phyloP scores from a whole-genome alignment of 2,113 vertebrate species.

The Tapirus terrestris region DNA sequence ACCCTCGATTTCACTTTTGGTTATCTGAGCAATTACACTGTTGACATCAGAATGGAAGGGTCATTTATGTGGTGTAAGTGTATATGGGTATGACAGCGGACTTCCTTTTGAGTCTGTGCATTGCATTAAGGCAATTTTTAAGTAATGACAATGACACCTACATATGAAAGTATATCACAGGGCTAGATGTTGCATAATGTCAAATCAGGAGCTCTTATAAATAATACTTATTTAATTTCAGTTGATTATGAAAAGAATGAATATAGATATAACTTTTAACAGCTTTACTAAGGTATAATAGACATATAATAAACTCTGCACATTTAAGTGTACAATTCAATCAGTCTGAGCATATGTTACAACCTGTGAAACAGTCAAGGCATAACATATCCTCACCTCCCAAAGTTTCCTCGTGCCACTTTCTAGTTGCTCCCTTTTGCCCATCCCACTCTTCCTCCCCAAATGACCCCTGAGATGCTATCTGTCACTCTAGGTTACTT shows the following conservation, averaged over 20 bases:
- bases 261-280: not conserved
- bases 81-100: not conserved
- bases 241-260: not conserved
- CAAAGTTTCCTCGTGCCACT: not conserved
- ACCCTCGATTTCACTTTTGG: not conserved
- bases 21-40: not conserved
- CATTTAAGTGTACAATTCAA: not conserved
- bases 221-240: not conserved
- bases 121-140: not conserved
- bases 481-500: not conserved
- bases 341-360: not conserved
- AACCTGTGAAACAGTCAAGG: not conserved
- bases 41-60: not conserved
- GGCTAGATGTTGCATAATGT: not conserved
- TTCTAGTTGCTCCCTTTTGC: not conserved
- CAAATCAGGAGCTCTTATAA: not conserved
- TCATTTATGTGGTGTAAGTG: not conserved
- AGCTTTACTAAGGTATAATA: not conserved
- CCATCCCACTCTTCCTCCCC: not conserved
- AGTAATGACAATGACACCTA: not conserved
- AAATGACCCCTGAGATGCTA: not conserved
- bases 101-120: not conserved
- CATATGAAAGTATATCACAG: not conserved
- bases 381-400: not conserved
- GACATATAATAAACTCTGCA: not conserved